A percentile compares a stretch with the other conserved stretches of the same genome.
Conservation (phyloP, 2,113 vertebrate genomes). For the Todiramphus saurophagus region DNA sequence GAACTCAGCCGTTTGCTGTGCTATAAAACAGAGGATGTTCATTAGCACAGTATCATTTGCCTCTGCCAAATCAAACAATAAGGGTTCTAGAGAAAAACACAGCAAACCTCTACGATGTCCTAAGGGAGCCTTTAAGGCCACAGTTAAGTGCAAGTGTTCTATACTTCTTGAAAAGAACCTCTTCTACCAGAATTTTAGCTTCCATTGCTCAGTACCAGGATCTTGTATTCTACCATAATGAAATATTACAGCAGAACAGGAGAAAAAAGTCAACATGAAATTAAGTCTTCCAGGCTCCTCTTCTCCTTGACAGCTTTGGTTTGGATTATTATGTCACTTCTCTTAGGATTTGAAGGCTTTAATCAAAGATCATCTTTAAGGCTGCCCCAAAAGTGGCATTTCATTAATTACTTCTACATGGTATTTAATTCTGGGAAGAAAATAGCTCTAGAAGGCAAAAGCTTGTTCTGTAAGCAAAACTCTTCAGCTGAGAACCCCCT, state of each 20-base stretch:
- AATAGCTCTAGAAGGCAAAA: neutral
- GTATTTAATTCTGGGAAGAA: neutral
- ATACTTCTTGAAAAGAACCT: neutral
- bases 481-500: neutral
- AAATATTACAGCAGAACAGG: neutral
- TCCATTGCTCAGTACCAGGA: neutral
- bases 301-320: neutral
- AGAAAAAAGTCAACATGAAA: neutral
- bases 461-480: neutral
- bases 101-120: rapidly evolving
- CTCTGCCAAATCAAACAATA: neutral
- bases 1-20: neutral
- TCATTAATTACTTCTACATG: neutral
- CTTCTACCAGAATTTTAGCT: neutral
- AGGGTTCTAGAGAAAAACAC: neutral
- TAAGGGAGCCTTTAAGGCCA: neutral
- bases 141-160: neutral
- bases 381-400: neutral
- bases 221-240: neutral
- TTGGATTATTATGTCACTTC: neutral
- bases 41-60: neutral
- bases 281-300: neutral
- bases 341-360: neutral
- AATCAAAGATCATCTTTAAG: neutral
- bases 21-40: neutral